Evolutionary conservation across 2,113 vertebrate genomes (phyloP), one percentile per base, ranked within the genome.

Genomic region (Gasterosteus aculeatus): DNA sequence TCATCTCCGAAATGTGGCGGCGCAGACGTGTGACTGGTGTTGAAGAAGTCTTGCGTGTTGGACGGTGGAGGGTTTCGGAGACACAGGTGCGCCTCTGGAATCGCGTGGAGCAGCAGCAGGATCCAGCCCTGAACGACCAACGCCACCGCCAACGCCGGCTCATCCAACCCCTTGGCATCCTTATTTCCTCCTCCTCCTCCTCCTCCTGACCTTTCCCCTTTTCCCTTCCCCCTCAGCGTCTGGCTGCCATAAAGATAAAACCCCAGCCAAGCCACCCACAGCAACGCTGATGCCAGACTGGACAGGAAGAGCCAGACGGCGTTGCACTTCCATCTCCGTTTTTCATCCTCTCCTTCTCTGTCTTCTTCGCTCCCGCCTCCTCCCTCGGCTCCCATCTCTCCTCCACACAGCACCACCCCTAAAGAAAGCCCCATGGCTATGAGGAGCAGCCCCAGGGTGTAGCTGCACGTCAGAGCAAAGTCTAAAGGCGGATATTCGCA

Each of bases 211-310:
- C 47, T 72, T 81, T 77, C 89, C 26, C 76, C 83, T 38, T 49
- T 85, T 15, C 83, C 87, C 33, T 80, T 88, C 3, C 42, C 77
- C 47, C 77, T 93, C 26, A 96, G 80, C 33, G 89, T 82, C 0
- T 92, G 87, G 0, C 96, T 96, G 61, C 96, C 97, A 0, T 96
- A 98, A 8, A 99, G 96, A 77, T 99, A 99, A 94, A 99, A 97
- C 64, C 95, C 95, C 79, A 98, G 91, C 98, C 98, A 99, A 78
- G 96, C 95, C 1, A 95, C 96, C 98, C 97, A 99, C 35, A 99
- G 94, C 72, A 99, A 83, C 29, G 95, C 80, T 1, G 97, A 98
- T 3, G 96, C 92, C 26, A 97, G 90, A 54, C 95, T 94, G 0
- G 97, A 95, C 75, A 98, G 79, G 81, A 98, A 95, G 67, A 99